These are phyloP conservation scores for Pseudoatta argentina DNA, from an alignment of 1,140 invertebrate species.

Conservation along the genomic window DNA sequence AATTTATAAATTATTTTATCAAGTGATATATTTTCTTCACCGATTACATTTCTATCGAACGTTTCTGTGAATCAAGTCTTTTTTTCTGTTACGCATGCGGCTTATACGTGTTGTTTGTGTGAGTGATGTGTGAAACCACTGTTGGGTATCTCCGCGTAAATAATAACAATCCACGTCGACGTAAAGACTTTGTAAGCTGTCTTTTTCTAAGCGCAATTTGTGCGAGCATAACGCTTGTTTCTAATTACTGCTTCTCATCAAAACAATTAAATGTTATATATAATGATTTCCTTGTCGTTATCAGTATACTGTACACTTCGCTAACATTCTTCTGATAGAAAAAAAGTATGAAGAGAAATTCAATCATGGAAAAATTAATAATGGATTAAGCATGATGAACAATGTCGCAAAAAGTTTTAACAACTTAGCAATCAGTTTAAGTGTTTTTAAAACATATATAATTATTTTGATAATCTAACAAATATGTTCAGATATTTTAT, in stretches of 20 bases:
- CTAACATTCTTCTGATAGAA: not conserved
- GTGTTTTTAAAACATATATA: no score
- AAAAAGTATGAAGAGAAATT: not conserved
- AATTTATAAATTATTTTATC: not conserved
- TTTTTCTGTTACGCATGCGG: not conserved
- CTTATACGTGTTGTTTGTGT: not conserved
- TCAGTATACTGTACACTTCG: not conserved
- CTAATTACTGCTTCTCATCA: constrained; percentile 12
- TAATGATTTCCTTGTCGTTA: constrained; percentile 47
- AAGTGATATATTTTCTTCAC: not conserved
- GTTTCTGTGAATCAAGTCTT: not conserved
- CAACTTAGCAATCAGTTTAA: no score
- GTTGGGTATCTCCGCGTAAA: constrained; percentile 50
- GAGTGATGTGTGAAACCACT: not conserved
- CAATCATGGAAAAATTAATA: not conserved
- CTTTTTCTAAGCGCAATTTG: constrained; percentile 10
- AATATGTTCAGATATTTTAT: no score
- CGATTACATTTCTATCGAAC: not conserved
- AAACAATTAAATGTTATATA: constrained; percentile 9
- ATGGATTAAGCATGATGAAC: not conserved
- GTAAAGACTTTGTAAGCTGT: constrained; percentile 20
- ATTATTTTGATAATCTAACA: no score
- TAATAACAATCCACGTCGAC: constrained; percentile 18
- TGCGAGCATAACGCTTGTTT: not conserved
- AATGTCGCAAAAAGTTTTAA: no score